Percentiles rank a stretch among this genome's conserved stretches.
Evolutionary conservation across 2,113 vertebrate genomes (phyloP).

Genomic region (Urocolius indicus): DNA sequence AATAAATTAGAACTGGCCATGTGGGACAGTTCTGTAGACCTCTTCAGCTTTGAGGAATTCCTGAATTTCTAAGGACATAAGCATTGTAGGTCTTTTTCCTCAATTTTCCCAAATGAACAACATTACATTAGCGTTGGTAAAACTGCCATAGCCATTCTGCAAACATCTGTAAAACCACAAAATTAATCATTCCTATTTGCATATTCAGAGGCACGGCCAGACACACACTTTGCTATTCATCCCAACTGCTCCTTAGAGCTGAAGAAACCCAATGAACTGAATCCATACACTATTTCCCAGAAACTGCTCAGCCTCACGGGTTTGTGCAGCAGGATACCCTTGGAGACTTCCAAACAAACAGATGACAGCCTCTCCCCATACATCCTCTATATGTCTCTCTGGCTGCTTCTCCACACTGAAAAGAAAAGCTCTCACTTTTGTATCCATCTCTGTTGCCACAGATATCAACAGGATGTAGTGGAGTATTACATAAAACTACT

Average conservation of each 20-base stretch:
- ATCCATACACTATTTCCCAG: background rate
- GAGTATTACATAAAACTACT: background rate
- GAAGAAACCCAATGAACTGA: background rate
- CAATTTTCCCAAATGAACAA: background rate
- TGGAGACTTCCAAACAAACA: background rate
- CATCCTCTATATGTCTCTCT: background rate
- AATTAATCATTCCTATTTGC: background rate
- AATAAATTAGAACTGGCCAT: background rate
- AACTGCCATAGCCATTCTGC: background rate
- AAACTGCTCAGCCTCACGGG: background rate
- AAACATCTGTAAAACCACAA: background rate
- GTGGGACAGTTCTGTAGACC: background rate
- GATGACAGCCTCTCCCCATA: background rate
- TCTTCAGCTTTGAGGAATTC: background rate
- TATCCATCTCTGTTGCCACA: background rate
- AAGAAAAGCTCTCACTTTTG: background rate
- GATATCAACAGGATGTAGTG: no score
- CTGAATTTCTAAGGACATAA: background rate
- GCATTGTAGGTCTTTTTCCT: background rate
- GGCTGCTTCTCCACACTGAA: background rate
- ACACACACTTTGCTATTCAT: rapidly evolving
- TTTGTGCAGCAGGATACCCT: background rate
- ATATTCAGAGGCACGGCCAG: background rate
- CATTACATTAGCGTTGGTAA: background rate
- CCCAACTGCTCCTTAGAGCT: background rate